phyloP scores from a whole-genome alignment of 2,797 vertebrate genomes.

The Lagorchestes hirsutus region DNA sequence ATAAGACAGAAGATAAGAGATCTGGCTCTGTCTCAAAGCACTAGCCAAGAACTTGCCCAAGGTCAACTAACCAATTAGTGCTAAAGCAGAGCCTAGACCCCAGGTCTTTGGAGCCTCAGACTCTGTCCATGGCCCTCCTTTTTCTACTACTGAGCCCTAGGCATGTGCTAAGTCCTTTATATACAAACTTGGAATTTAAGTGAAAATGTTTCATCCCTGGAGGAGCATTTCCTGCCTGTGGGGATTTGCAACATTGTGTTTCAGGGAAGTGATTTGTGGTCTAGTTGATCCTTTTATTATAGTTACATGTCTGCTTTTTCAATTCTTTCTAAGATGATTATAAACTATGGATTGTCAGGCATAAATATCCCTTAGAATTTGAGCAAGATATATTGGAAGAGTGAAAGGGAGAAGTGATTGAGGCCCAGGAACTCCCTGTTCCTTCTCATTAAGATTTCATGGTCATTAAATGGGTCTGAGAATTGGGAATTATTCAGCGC shows the following conservation, averaged over 20 bases:
- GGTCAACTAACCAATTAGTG: neutral
- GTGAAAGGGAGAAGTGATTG: constrained; percentile 4
- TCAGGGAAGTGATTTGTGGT: constrained; percentile 60
- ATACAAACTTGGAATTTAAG: constrained; percentile 45
- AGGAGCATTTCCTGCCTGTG: constrained; percentile 42
- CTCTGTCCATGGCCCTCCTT: constrained; percentile 41
- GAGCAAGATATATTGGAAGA: constrained; percentile 63
- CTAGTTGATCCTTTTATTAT: constrained; percentile 69
- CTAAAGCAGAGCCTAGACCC: neutral
- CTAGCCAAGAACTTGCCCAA: neutral
- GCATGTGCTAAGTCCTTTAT: neutral
- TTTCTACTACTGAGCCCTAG: neutral
- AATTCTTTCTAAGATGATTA: constrained; percentile 49
- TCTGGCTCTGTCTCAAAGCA: neutral
- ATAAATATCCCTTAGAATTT: constrained; percentile 65
- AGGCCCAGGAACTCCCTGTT: constrained; percentile 17
- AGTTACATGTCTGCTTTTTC: constrained; percentile 53
- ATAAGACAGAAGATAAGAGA: neutral
- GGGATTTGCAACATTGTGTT: constrained; percentile 66
- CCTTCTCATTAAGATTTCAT: constrained; percentile 57
- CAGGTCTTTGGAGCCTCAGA: neutral
- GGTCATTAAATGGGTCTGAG: constrained; percentile 61
- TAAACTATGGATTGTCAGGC: constrained; percentile 44
- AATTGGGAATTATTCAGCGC: constrained; percentile 42
- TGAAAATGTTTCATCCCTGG: constrained; percentile 53